These are phyloP conservation scores for Caenorhabditis virilis DNA, from an alignment of 2,888 invertebrate species.

Conservation along the genomic window DNA sequence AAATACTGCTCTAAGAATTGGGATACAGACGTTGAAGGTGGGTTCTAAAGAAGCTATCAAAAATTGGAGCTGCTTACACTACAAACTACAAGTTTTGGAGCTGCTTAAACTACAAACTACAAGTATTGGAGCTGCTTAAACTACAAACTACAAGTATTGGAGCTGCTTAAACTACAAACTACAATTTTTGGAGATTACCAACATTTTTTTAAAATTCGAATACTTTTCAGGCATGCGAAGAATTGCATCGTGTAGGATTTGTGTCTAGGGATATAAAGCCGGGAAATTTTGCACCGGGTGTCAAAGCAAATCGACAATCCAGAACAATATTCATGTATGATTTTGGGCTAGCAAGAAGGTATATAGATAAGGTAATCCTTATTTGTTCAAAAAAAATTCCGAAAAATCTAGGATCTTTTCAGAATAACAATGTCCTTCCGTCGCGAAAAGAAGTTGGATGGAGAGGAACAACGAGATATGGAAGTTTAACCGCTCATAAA, in stretches of 20 bases:
- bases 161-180: too few species aligned
- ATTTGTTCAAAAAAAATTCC: not conserved
- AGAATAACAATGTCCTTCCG: constrained; percentile 43
- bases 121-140: too few species aligned
- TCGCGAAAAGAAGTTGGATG: constrained; percentile 57
- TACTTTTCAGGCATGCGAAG: constrained; percentile 50
- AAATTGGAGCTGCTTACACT: too few species aligned
- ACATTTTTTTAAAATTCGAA: not conserved
- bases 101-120: too few species aligned
- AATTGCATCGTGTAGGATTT: constrained; percentile 54
- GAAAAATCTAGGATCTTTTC: not conserved
- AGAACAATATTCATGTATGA: constrained; percentile 51
- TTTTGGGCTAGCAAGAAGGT: constrained; percentile 53
- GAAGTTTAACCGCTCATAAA: constrained; percentile 46
- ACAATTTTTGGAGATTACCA: too few species aligned
- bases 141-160: too few species aligned
- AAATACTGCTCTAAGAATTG: constrained; percentile 49
- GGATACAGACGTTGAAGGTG: constrained; percentile 51
- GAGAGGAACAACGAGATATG: constrained; percentile 60
- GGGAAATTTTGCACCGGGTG: constrained; percentile 61
- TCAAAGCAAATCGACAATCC: constrained; percentile 39
- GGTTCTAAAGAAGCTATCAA: not conserved
- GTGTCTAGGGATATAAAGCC: constrained; percentile 60
- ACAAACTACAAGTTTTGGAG: too few species aligned
- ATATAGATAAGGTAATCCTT: constrained; percentile 31